A percentile compares a stretch with the other conserved stretches of the same genome.
Conservation (phyloP, 1,140 invertebrate genomes). For the Brachionus paranguensis region DNA sequence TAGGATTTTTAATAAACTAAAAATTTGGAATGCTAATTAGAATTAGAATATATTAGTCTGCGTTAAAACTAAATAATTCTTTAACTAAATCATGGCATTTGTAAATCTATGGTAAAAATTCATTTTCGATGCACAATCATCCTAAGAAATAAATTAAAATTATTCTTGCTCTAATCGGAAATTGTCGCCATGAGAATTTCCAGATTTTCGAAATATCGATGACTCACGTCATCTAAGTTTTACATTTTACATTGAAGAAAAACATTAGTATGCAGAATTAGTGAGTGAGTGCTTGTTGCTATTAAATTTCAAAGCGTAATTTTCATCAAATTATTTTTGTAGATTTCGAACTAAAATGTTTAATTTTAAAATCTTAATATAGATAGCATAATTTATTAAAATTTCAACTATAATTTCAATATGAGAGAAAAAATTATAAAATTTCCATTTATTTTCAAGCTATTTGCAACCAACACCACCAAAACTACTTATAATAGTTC, state of each 20-base stretch:
- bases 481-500: background rate
- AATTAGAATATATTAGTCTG: background rate
- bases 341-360: slow-evolving; percentile 34
- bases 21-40: background rate
- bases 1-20: background rate
- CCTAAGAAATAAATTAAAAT: background rate
- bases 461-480: slow-evolving; percentile 15
- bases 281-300: background rate
- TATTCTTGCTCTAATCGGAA: background rate
- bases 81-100: background rate
- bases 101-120: background rate
- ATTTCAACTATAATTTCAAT: background rate
- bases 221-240: background rate
- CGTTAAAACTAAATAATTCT: background rate
- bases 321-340: background rate
- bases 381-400: slow-evolving; percentile 33
- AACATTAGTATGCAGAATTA: background rate
- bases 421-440: slow-evolving; percentile 4
- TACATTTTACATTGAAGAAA: background rate
- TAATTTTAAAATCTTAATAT: background rate
- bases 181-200: background rate
- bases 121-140: background rate
- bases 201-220: background rate
- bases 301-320: background rate
- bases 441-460: slow-evolving; percentile 8